Conservation (phyloP, 2,113 vertebrate genomes). For the Accipiter virgatus region DNA sequence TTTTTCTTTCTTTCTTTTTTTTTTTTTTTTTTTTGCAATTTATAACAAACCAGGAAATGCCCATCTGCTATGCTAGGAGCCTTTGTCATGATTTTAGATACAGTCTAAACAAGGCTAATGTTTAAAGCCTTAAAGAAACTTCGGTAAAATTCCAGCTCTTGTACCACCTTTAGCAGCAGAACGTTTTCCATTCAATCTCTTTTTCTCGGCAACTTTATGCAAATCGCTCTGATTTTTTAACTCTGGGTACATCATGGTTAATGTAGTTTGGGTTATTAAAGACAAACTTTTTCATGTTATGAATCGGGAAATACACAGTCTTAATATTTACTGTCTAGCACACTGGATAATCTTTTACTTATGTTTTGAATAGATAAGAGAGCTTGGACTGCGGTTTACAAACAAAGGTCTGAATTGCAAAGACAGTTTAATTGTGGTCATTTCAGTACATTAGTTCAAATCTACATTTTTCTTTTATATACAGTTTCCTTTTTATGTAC, state of each 20-base stretch:
- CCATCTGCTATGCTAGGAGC: conserved; percentile 41
- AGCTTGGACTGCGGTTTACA: background rate
- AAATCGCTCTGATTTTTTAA: background rate
- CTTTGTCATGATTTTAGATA: background rate
- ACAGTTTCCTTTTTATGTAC: background rate
- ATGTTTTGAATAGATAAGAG: conserved; percentile 35
- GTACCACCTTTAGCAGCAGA: background rate
- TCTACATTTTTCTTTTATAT: background rate
- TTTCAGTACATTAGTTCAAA: background rate
- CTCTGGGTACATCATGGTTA: background rate
- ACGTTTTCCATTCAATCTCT: background rate
- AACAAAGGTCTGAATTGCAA: conserved; percentile 16
- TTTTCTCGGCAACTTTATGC: background rate
- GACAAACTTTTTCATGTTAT: conserved; percentile 2
- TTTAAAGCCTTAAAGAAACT: background rate
- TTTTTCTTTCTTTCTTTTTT: background rate
- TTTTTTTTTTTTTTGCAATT: background rate
- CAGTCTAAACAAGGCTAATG: background rate
- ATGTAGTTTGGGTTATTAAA: conserved; percentile 12
- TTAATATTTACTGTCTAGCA: conserved; percentile 47
- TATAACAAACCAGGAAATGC: conserved; percentile 1
- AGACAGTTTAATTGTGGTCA: background rate
- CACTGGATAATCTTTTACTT: background rate
- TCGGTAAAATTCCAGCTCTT: background rate
- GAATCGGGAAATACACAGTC: conserved; percentile 13